A percentile compares a stretch with the other conserved stretches of the same genome.
phyloP scores from a whole-genome alignment of 2,888 invertebrate species.

The Thera britannica region DNA sequence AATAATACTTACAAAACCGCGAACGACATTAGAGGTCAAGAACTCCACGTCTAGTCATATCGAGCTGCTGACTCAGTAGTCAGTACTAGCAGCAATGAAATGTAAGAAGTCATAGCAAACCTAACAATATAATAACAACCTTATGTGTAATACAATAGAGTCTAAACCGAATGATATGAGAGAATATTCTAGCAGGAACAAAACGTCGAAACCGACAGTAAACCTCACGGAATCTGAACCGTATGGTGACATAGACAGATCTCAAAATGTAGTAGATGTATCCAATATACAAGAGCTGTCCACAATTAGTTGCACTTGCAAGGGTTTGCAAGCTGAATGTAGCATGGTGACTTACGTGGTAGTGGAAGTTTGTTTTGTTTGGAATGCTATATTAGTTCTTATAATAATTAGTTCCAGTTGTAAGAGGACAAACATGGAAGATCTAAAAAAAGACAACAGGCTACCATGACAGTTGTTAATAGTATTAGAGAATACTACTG shows the following conservation, averaged over 20 bases:
- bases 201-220: conserved; percentile 41
- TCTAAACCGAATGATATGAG: neutral
- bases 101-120: conserved; percentile 1
- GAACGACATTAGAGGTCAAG: conserved; percentile 66
- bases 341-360: conserved; percentile 38
- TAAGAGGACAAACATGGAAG: conserved; percentile 22
- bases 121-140: conserved; percentile 8
- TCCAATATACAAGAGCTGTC: conserved; percentile 34
- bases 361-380: conserved; percentile 35
- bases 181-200: conserved; percentile 20
- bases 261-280: conserved; percentile 25
- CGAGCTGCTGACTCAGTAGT: conserved; percentile 65
- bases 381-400: conserved; percentile 16
- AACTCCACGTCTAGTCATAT: conserved; percentile 72
- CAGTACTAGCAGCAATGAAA: conserved; percentile 35
- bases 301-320: conserved; percentile 57
- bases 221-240: conserved; percentile 20
- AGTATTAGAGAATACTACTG: neutral
- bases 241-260: conserved; percentile 31
- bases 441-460: neutral
- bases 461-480: too few relatives aligned
- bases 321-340: conserved; percentile 52
- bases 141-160: conserved; percentile 9
- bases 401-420: conserved; percentile 38
- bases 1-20: conserved; percentile 42